These are phyloP conservation scores for Knipowitschia caucasica DNA, from an alignment of 2,797 vertebrate species.

Conservation along the genomic window DNA sequence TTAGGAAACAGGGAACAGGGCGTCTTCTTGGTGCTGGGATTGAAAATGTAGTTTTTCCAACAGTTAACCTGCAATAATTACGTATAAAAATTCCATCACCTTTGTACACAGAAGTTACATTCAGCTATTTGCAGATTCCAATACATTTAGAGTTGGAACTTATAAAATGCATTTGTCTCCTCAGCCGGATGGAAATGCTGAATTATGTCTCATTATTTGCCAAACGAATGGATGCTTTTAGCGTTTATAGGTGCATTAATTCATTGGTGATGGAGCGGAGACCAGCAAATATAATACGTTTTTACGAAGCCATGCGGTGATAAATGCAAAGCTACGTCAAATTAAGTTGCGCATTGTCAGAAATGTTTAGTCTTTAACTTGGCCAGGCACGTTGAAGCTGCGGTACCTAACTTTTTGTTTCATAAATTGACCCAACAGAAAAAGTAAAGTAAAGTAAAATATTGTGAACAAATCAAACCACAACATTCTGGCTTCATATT, in stretches of 20 bases:
- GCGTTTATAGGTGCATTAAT: constrained; percentile 47
- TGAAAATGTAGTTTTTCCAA: not conserved
- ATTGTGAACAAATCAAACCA: too few relatives aligned
- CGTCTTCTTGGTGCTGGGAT: not conserved
- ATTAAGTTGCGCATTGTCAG: constrained; percentile 28
- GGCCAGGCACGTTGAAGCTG: too few relatives aligned
- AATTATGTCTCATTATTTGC: constrained; percentile 57
- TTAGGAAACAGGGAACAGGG: constrained; percentile 5
- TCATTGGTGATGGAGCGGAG: constrained; percentile 26
- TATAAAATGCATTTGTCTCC: constrained; percentile 40
- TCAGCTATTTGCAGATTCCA: constrained; percentile 5
- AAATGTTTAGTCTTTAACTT: too few relatives aligned
- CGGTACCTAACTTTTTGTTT: too few relatives aligned
- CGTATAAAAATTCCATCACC: not conserved
- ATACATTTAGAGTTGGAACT: constrained; percentile 26
- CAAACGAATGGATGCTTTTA: constrained; percentile 53
- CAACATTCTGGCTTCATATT: too few relatives aligned
- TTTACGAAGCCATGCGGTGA: constrained; percentile 16
- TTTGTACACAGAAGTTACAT: not conserved
- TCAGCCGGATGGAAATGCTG: constrained; percentile 37
- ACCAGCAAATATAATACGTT: constrained; percentile 1
- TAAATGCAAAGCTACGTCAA: constrained; percentile 25
- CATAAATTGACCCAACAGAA: too few relatives aligned
- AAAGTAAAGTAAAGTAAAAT: too few relatives aligned
- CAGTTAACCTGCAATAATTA: constrained; percentile 9